Percentiles rank a stretch among this genome's conserved stretches.
Conservation (phyloP, 2,888 invertebrate genomes). For the Rhabditoides inermis region DNA sequence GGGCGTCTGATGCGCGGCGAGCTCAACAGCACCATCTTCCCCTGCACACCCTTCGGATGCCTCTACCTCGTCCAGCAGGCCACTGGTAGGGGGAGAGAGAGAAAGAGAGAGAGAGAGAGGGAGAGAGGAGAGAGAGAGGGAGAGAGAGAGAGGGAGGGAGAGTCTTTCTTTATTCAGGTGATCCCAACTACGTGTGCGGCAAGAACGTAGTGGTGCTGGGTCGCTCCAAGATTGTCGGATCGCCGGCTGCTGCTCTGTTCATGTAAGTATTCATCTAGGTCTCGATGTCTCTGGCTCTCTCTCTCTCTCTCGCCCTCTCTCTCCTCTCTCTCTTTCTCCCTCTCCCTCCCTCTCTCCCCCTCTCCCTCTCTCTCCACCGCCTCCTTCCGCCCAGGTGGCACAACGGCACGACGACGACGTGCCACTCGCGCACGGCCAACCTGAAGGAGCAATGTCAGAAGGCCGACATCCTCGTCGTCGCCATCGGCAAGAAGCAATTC, state of each 20-base stretch:
- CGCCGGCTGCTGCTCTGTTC: conserved; percentile 82
- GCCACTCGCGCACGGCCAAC: conserved; percentile 77
- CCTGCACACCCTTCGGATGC: conserved; percentile 92
- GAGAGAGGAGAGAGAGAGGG: too few relatives aligned
- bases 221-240: conserved; percentile 92
- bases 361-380: not conserved
- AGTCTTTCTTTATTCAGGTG: too few relatives aligned
- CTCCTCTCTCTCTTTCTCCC: not conserved
- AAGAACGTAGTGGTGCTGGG: conserved; percentile 81
- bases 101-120: too few relatives aligned
- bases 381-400: conserved; percentile 63
- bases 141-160: too few relatives aligned
- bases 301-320: not conserved
- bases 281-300: not conserved
- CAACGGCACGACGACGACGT: conserved; percentile 89
- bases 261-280: conserved; percentile 55
- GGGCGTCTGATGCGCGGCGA: conserved; percentile 84
- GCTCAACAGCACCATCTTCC: conserved; percentile 68
- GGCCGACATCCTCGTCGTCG: conserved; percentile 94
- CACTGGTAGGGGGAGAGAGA: conserved; percentile 46
- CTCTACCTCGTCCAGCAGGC: conserved; percentile 73
- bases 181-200: conserved; percentile 36
- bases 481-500: conserved; percentile 78
- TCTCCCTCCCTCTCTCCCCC: not conserved
- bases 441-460: conserved; percentile 50